These are phyloP conservation scores for Adelognathus sp. DNA, from an alignment of 2,888 invertebrate species.

Conservation along the genomic window DNA sequence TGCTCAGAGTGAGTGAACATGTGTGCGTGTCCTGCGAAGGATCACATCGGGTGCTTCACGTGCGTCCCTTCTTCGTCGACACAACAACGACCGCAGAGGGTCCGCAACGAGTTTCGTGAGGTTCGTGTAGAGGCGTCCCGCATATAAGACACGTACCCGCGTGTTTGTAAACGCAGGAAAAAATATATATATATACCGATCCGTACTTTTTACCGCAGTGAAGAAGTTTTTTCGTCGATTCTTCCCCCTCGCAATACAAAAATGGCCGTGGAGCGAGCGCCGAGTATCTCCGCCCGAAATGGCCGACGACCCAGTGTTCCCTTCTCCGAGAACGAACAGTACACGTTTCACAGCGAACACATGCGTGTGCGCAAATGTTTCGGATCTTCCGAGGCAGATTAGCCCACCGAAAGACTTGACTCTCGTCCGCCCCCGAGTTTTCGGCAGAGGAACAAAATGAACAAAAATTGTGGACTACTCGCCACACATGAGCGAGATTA, in stretches of 20 bases:
- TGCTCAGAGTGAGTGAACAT: background rate
- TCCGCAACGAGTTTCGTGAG: conserved; percentile 23
- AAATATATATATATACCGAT: background rate
- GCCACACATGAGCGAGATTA: background rate
- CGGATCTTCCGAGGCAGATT: conserved; percentile 23
- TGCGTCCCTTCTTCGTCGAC: background rate
- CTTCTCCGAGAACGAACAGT: background rate
- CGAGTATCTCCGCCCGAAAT: conserved; percentile 34
- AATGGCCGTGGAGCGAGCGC: conserved; percentile 20
- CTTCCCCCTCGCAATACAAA: conserved; percentile 9
- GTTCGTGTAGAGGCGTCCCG: background rate
- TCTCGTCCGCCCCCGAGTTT: conserved; percentile 19
- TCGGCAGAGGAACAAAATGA: background rate
- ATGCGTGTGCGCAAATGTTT: background rate
- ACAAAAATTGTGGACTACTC: background rate
- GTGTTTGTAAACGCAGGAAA: background rate
- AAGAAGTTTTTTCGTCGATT: conserved; percentile 20
- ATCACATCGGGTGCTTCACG: background rate
- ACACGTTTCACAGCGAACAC: background rate
- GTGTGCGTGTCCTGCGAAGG: background rate
- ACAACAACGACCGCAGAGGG: conserved; percentile 1
- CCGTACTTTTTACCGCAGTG: background rate
- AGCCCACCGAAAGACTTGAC: background rate
- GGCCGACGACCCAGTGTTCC: conserved; percentile 2
- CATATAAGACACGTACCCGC: background rate